Evolutionary conservation across 2,797 vertebrate genomes (phyloP), one percentile per base, ranked within the genome.

Genomic region (Hemibagrus guttatus): DNA sequence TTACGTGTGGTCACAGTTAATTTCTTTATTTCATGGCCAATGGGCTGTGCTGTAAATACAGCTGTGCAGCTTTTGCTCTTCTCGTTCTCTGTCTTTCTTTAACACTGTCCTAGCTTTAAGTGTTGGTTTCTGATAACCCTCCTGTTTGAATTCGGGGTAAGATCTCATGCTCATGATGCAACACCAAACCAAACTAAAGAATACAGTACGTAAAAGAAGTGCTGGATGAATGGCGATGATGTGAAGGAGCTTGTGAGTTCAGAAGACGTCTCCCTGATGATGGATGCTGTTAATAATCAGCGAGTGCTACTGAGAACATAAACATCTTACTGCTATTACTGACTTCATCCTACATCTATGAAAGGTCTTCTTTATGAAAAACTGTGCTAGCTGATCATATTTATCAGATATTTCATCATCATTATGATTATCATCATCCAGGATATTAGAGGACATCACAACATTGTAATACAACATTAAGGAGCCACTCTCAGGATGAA

Each of bases 301-400:
- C 11, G 74, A 56, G 66, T 54, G 49, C 76, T 72, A 74, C 63
- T 61, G 84, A 84, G 59, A 72, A 69, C 69, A 42, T 21, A 61
- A 79, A 66, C 78, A 88, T 56, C 64, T 82, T 72, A 64, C 9
- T 3, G n/a, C 59, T 16, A 52, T 86, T 63, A 42, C 19, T 23
- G 42, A 82, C n/a, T 19, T 61, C 19, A 85, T 61, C 8, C 0
- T 35, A 56, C 49, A 9, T 28, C 26, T 28, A 35, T 21, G 19
- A 12, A 56, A 58, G 4, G 49, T 54, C 16, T 9, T 76, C 6
- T 56, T 19, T 12, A 5, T 21, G 58, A 35, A 46, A 39, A 13
- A 4, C 23, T 64, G 12, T 52, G 19, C 35, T 76, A 8, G 5
- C 46, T 5, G 26, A 49, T 75, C 46, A 75, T 56, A 31, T 76